phyloP scores from a whole-genome alignment of 2,888 invertebrate genomes.

The Melipona beecheii region DNA sequence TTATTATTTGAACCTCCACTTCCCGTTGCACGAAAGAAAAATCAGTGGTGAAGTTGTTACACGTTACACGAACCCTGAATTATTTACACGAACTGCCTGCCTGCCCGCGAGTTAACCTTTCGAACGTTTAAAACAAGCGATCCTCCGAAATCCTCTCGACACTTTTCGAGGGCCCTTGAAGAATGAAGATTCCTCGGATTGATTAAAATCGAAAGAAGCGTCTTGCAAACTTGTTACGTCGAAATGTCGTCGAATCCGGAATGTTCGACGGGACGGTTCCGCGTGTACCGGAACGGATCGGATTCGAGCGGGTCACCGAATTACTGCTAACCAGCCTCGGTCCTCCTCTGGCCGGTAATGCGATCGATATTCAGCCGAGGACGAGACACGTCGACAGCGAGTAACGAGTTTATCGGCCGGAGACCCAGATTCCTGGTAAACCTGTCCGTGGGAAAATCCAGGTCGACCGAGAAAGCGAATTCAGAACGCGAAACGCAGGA shows the following conservation, averaged over 20 bases:
- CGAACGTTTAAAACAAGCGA: no score
- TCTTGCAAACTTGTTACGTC: not conserved
- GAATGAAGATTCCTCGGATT: no score
- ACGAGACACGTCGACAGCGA: conserved; percentile 61
- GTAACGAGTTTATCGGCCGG: conserved; percentile 69
- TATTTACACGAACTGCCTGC: no score
- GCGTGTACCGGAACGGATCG: conserved; percentile 28
- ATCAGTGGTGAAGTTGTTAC: no score
- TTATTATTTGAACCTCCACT: no score
- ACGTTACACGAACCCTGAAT: no score
- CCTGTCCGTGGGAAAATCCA: conserved; percentile 68
- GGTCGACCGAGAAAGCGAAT: conserved; percentile 66
- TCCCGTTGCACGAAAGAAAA: no score
- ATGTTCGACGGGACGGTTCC: conserved; percentile 1
- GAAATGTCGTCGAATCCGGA: not conserved
- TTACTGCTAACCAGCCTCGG: conserved; percentile 58
- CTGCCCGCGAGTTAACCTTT: no score
- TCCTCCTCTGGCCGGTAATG: conserved; percentile 51
- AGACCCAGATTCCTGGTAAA: conserved; percentile 69
- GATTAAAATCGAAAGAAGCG: not conserved
- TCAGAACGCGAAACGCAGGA: conserved; percentile 58
- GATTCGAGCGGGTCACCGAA: conserved; percentile 47
- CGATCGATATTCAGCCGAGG: conserved; percentile 67
- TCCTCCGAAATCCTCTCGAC: no score
- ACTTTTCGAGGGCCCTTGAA: no score